Base-by-base conservation (phyloP, 2,888 invertebrate species). In the Caenorhabditis sp. region DNA sequence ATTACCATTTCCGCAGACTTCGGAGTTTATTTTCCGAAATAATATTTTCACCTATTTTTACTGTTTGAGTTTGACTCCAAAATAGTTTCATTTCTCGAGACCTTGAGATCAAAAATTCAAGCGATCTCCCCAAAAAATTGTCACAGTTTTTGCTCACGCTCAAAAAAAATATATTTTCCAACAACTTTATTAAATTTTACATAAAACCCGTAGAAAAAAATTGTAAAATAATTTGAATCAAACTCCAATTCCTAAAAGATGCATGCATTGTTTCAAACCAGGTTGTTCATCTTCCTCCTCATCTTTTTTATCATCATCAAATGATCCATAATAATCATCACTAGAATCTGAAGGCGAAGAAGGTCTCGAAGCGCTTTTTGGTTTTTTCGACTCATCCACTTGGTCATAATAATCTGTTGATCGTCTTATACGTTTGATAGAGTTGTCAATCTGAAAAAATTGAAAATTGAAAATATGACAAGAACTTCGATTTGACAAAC, bases 271-370 rank as follows among this genome's bases (percentile, higher is more conserved):
- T 36, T 74, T 72, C 17, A 79, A 58, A 3, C 70, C 71, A n/a
- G 69, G 60, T n/a, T 59, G 53, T 23, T 60, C 73, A 19, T 53
- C 61, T 43, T 60, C 60, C 36, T 27, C 26, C 10, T 68, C 53
- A 37, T 71, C 64, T 17, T 68, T 68, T 14, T 58, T 63, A 23
- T 21, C 66, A 36, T 58, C 55, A 31, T 75, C 76, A n/a, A 79
- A 53, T n/a, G 54, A 50, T 21, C 74, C 76, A 54, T 79, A 79
- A 62, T 79, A 79, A 36, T 79, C 79, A 26, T 79, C 75, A 24
- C 58, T 50, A n/a, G 21, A 59, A 36, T 19, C 50, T 23, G 43
- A 2, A 10, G 65, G 21, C 0, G 58, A 19, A 17, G 66, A 14
- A 4, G 5, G n/a, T n/a, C n/a, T n/a, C n/a, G n/a, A 17, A 49